These are phyloP conservation scores for Harpalus rufipes DNA, from an alignment of 2,888 invertebrate genomes.

Conservation along the genomic window DNA sequence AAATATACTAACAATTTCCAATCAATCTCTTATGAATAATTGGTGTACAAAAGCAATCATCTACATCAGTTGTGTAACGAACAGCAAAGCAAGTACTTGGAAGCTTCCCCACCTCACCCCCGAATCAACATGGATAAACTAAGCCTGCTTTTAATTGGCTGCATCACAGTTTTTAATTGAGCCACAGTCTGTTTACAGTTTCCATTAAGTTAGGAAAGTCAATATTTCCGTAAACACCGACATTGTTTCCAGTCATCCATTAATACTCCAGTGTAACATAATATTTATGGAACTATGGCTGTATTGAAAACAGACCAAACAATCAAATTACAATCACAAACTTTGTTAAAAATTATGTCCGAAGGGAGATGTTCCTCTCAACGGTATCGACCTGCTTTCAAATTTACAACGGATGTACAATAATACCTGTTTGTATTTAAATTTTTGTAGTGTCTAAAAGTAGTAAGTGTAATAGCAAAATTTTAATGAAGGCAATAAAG, in stretches of 20 bases:
- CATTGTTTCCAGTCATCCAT: conserved; percentile 32
- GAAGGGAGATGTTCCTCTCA: neutral
- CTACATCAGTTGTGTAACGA: no score
- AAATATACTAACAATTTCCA: neutral
- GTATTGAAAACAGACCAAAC: conserved; percentile 36
- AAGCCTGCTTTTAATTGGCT: conserved; percentile 21
- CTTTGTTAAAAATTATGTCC: conserved; percentile 22
- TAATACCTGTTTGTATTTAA: no score
- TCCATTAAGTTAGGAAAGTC: conserved; percentile 48
- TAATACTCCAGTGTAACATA: conserved; percentile 32
- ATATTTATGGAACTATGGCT: conserved; percentile 40
- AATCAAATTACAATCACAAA: conserved; percentile 44
- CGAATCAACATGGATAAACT: neutral
- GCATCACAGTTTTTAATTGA: conserved; percentile 34
- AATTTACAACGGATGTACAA: no score
- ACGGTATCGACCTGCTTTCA: neutral
- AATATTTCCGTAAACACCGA: conserved; percentile 37
- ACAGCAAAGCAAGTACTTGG: no score
- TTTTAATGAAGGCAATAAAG: no score
- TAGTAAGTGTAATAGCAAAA: no score
- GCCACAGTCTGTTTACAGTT: conserved; percentile 14
- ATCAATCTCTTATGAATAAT: neutral
- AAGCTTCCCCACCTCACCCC: neutral
- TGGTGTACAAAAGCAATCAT: no score
- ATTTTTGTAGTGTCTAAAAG: no score